These are phyloP conservation scores for Aegotheles bennettii DNA, from an alignment of 2,113 vertebrate species.

Conservation along the genomic window DNA sequence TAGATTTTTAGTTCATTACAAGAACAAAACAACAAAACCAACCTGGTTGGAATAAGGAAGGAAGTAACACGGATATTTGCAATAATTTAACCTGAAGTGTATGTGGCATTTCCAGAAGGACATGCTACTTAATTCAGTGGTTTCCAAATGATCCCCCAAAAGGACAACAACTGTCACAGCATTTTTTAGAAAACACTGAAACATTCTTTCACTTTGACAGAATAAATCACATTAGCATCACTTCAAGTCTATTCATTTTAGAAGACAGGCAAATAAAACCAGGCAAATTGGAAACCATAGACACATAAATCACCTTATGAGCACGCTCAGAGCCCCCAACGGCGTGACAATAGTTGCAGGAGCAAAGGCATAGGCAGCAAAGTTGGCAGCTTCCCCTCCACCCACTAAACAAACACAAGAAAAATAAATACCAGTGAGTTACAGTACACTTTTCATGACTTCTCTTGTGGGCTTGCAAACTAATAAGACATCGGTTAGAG, in stretches of 20 bases:
- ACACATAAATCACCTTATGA: slow-evolving; percentile 84
- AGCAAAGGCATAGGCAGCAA: slow-evolving; percentile 92
- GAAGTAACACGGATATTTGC: not conserved
- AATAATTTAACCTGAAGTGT: not conserved
- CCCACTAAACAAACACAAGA: slow-evolving; percentile 81
- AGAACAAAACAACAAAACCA: not conserved
- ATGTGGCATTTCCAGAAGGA: not conserved
- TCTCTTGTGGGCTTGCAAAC: not conserved
- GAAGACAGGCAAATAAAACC: not conserved
- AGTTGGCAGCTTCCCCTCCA: slow-evolving; percentile 91
- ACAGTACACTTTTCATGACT: not conserved
- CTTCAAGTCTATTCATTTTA: not conserved
- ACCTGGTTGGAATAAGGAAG: not conserved
- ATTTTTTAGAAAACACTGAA: not conserved
- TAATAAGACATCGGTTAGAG: not conserved
- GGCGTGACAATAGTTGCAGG: slow-evolving; percentile 93
- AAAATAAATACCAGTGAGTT: slow-evolving; percentile 33
- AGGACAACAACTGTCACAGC: not conserved
- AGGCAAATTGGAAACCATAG: not conserved
- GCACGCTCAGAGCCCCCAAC: slow-evolving; percentile 91
- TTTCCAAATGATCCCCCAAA: not conserved
- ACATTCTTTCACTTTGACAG: not conserved
- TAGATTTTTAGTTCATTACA: not conserved
- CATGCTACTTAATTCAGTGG: not conserved
- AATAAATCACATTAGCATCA: not conserved